phyloP scores from a whole-genome alignment of 2,888 invertebrate species.

The Luperina nickerlii region DNA sequence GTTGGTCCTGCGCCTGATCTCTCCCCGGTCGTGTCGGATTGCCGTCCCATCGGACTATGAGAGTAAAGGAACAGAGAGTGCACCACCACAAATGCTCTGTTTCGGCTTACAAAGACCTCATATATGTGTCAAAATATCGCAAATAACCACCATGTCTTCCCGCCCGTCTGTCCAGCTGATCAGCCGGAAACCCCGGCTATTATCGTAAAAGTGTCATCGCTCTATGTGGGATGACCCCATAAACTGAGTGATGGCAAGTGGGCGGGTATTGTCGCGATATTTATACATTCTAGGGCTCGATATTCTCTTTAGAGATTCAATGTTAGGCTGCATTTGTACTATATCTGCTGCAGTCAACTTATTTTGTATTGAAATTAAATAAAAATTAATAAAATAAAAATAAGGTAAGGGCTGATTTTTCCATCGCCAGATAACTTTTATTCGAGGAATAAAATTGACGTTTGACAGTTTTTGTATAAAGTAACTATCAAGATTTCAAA shows the following conservation, averaged over 20 bases:
- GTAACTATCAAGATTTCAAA: no score
- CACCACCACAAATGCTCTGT: not conserved
- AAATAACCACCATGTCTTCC: conserved; percentile 8
- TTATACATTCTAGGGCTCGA: conserved; percentile 47
- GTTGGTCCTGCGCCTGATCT: no score
- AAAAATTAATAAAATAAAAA: no score
- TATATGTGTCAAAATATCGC: not conserved
- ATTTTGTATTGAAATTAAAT: no score
- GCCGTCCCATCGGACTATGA: no score
- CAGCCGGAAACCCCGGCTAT: conserved; percentile 74
- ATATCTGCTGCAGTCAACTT: no score
- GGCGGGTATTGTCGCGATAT: conserved; percentile 68
- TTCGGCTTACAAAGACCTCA: not conserved
- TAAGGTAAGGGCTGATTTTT: no score
- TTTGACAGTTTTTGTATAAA: no score
- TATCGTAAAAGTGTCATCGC: conserved; percentile 83
- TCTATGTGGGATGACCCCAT: conserved; percentile 77
- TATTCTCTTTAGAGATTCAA: conserved; percentile 5
- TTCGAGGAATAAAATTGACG: no score
- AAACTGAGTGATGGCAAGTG: conserved; percentile 74
- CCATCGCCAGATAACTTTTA: no score
- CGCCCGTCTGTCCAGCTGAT: conserved; percentile 66
- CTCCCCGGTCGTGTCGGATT: no score
- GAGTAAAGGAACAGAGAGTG: no score
- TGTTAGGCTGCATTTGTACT: not conserved